Evolutionary conservation across 2,113 vertebrate genomes (phyloP).

Genomic region (Blennius ocellaris): DNA sequence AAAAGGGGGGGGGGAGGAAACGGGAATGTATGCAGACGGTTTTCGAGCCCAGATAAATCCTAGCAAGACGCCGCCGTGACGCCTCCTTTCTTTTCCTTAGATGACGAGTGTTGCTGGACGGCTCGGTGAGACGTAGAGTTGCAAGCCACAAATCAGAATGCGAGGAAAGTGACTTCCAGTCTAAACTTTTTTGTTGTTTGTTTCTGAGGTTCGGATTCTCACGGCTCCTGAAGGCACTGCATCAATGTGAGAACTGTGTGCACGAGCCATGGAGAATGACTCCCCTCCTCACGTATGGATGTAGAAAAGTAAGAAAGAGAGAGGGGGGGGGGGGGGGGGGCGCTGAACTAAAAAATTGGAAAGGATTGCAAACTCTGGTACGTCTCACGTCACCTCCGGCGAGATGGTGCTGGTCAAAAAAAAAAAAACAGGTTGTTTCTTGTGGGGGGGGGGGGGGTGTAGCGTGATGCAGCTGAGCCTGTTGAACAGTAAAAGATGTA

Average conservation of each 20-base stretch:
- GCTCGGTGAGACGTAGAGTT: slow-evolving; percentile 31
- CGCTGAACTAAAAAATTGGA: too few relatives aligned
- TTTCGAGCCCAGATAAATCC: slow-evolving; percentile 59
- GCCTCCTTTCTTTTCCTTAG: slow-evolving; percentile 21
- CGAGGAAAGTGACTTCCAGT: too few relatives aligned
- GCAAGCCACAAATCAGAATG: slow-evolving; percentile 17
- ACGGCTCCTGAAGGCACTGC: slow-evolving; percentile 72
- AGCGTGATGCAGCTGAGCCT: too few relatives aligned
- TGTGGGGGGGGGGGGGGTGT: too few relatives aligned
- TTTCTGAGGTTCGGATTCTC: slow-evolving; percentile 26
- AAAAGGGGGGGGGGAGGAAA: too few relatives aligned
- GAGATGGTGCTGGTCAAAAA: too few relatives aligned
- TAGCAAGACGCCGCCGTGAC: slow-evolving; percentile 52
- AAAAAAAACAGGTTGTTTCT: too few relatives aligned
- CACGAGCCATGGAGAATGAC: slow-evolving; percentile 23
- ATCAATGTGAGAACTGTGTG: slow-evolving; percentile 37
- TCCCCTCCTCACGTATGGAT: neutral
- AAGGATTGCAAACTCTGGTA: too few relatives aligned
- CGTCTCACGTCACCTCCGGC: too few relatives aligned
- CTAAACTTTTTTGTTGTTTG: slow-evolving; percentile 2
- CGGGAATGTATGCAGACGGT: slow-evolving; percentile 76
- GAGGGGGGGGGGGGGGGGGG: slow-evolving; percentile 2
- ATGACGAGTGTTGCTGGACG: slow-evolving; percentile 56
- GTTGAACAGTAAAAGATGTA: neutral
- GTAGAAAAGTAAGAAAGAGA: neutral